These are phyloP conservation scores for Agapostemon virescens DNA, from an alignment of 2,888 invertebrate species.

Conservation along the genomic window DNA sequence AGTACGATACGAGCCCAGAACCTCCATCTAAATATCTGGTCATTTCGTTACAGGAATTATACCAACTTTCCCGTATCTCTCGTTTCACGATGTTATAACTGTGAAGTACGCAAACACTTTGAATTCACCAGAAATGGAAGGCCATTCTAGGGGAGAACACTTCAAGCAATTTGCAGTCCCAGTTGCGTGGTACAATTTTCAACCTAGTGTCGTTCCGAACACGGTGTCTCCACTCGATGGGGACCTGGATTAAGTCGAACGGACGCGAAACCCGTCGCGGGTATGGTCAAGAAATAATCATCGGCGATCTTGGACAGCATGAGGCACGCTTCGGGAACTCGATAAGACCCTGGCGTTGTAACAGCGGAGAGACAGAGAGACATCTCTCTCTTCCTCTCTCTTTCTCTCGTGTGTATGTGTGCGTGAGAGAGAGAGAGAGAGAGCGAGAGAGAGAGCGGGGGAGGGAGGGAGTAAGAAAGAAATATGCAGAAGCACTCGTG, in stretches of 20 bases:
- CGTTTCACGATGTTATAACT: too few species aligned
- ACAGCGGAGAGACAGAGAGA: neutral
- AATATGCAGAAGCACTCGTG: slow-evolving; percentile 68
- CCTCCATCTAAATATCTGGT: too few species aligned
- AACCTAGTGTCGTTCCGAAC: neutral
- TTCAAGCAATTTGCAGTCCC: too few species aligned
- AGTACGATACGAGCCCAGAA: too few species aligned
- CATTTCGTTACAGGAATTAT: too few species aligned
- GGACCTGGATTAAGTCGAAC: neutral
- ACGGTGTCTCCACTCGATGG: neutral
- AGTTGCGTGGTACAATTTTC: neutral
- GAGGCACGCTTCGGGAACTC: neutral
- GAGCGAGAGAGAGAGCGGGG: neutral
- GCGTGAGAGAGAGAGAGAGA: neutral
- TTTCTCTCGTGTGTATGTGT: too few species aligned
- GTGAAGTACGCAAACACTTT: too few species aligned
- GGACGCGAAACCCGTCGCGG: neutral
- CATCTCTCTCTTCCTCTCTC: neutral
- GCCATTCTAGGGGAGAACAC: too few species aligned
- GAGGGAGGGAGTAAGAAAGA: slow-evolving; percentile 51
- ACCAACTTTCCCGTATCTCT: too few species aligned
- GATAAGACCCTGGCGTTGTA: neutral
- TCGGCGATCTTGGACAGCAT: neutral
- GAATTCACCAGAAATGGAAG: too few species aligned
- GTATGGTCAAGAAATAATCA: neutral